Evolutionary conservation across 53 echinoderm and acorn worm species (phyloP), one percentile per base, ranked within the genome.

Genomic region (Astropecten irregularis): DNA sequence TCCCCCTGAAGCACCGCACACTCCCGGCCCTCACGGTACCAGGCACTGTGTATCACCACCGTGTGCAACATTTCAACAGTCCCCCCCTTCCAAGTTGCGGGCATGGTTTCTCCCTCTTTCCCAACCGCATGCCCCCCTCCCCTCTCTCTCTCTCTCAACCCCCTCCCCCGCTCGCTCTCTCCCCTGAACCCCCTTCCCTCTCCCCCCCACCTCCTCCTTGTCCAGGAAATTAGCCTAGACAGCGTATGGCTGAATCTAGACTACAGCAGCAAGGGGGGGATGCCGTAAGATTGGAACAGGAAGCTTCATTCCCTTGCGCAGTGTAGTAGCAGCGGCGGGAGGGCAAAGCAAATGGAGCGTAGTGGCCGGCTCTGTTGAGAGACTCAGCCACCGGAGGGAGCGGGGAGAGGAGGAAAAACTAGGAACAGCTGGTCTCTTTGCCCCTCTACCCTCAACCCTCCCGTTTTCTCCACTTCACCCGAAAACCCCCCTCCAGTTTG

Each of bases 171-270:
- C 25, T 3, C 22, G 7, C 58, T 18, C 58, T n/a, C 21, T 49
- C 51, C 34, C 38, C 49, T 30, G 19, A 14, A 29, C 19, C 76
- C 60, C 59, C 60, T 64, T 21, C 65, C 5, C 32, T 2, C 49
- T 56, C 35, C 11, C n/a, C n/a, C n/a, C n/a, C n/a, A 20, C 19
- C 76, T 42, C 59, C 60, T 22, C 76, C 53, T 32, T 53, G 53
- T 55, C 61, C 85, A 85, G 85, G 85, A 85, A 85, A 85, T 71
- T 63, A 60, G 62, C 62, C 49, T 71, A 85, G 68, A 84, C 84
- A 70, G 57, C 68, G 70, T 53, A 38, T 69, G 70, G 71, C 56
- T 37, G 54, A 52, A 83, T 83, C 52, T 66, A 83, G 67, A 68
- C 83, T 53, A 3, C 21, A 68, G 60, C 31, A 40, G n/a, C n/a